Evolutionary conservation across 2,888 invertebrate species (phyloP).

Genomic region (Eucera pruinosa): DNA sequence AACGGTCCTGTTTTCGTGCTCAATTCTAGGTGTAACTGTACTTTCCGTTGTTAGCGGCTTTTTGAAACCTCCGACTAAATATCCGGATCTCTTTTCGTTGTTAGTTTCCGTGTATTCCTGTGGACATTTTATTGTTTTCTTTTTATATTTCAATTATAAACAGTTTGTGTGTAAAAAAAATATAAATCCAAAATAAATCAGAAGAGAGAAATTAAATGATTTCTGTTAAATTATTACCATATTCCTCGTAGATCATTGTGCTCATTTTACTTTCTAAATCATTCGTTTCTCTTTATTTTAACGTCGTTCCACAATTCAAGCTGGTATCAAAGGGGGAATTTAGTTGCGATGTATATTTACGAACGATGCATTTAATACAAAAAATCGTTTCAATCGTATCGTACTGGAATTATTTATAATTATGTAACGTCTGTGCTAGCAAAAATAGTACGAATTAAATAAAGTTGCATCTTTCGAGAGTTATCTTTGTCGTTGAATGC

Average conservation of each 20-base stretch:
- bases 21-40: slow-evolving; percentile 87
- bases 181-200: slow-evolving; percentile 39
- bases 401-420: background rate
- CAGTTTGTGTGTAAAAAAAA: slow-evolving; percentile 85
- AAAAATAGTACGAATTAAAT: slow-evolving; percentile 9
- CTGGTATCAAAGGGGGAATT: too few relatives aligned
- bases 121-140: slow-evolving; percentile 91
- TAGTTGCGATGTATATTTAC: background rate
- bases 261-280: too few relatives aligned
- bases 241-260: too few relatives aligned
- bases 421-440: background rate
- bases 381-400: background rate
- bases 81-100: slow-evolving; percentile 93
- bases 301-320: too few relatives aligned
- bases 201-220: slow-evolving; percentile 22
- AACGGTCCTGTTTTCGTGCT: slow-evolving; percentile 82
- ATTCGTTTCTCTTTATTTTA: too few relatives aligned
- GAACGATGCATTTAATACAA: background rate
- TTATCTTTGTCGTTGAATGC: slow-evolving; percentile 3
- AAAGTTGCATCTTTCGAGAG: background rate
- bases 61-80: slow-evolving; percentile 88
- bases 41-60: slow-evolving; percentile 86
- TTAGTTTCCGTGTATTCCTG: slow-evolving; percentile 93
- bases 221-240: slow-evolving; percentile 19
- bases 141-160: slow-evolving; percentile 90